phyloP scores from a whole-genome alignment of 1,140 invertebrate genomes.

The Chymomyza costata region DNA sequence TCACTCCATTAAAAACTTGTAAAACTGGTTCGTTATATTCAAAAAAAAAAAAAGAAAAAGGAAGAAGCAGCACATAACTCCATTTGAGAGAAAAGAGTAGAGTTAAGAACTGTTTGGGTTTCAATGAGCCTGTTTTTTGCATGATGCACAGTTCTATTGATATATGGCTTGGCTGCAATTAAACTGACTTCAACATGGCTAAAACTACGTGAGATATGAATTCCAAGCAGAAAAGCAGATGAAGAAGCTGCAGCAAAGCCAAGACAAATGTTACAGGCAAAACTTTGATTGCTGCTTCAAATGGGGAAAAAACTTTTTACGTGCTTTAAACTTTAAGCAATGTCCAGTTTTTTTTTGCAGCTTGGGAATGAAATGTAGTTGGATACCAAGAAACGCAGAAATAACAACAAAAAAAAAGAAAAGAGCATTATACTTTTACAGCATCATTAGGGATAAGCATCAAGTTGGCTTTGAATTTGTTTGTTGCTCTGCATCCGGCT shows the following conservation, averaged over 20 bases:
- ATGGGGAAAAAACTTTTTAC: constrained; percentile 39
- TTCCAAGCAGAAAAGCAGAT: no score
- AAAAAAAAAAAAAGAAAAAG: constrained; percentile 11
- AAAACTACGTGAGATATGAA: no score
- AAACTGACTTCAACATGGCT: constrained; percentile 43
- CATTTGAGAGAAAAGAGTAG: constrained; percentile 19
- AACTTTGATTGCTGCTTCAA: constrained; percentile 49
- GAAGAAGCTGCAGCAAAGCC: constrained; percentile 19
- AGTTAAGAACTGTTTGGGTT: no score
- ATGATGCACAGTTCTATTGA: constrained; percentile 49
- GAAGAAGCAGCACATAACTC: constrained; percentile 43
- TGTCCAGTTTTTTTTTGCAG: constrained; percentile 19
- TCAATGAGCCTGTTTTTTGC: no score
- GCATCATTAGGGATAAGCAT: constrained; percentile 73
- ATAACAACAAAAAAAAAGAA: constrained; percentile 2
- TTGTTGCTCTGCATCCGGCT: constrained; percentile 37
- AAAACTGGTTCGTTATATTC: constrained; percentile 44
- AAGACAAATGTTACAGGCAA: constrained; percentile 40
- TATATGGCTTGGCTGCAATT: constrained; percentile 50
- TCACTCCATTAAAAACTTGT: constrained; percentile 74
- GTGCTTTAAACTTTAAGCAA: constrained; percentile 31
- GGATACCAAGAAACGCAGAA: neutral
- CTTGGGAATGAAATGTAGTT: no score
- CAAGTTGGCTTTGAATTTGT: constrained; percentile 61
- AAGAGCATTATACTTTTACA: constrained; percentile 57